Base-by-base conservation (phyloP, 2,797 vertebrate species). In the Triplophysa yarkandensis region DNA sequence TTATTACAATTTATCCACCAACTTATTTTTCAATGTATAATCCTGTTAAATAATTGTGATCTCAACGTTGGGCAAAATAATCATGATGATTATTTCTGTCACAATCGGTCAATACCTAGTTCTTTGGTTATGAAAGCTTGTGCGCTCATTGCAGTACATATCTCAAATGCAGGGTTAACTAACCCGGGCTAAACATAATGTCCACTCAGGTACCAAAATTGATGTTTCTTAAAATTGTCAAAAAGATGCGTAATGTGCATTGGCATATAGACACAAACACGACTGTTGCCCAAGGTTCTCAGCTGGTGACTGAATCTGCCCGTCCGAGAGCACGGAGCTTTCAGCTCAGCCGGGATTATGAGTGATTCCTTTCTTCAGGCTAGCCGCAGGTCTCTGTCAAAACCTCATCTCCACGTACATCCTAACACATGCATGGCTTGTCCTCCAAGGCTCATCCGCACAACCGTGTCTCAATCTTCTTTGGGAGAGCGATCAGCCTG, bases 261-360 rank as follows among this genome's bases (percentile, higher is more conserved):
- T 44, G 65, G 70, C 68, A 69, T 74, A 57, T 68, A 74, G 65
- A 74, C 73, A 77, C 48, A 41, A n/a, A 44, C 74, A 71, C 19
- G 52, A 65, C 25, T 19, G 62, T 76, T 73, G 69, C 72, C 50
- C 63, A 74, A 21, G 73, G 67, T 77, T 74, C 61, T 74, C 70
- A 32, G 69, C 63, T 76, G 69, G 58, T 57, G 74, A 80, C 30
- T 66, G 68, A 73, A 61, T 65, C 64, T 17, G 14, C 36, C 55
- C 66, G 14, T 28, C 23, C 11, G 34, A 82, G 43, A 77, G 78
- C 44, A 72, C 16, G 4, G 28, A 76, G 70, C 80, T 80, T 72
- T 85, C 82, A 82, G 82, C 86, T 81, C 64, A 84, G 81, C 64
- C 52, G 70, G 81, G 84, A 90, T 89, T 86, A 90, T 83, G 86